phyloP scores from a whole-genome alignment of 2,113 vertebrate genomes.

The Gila orcuttii region DNA sequence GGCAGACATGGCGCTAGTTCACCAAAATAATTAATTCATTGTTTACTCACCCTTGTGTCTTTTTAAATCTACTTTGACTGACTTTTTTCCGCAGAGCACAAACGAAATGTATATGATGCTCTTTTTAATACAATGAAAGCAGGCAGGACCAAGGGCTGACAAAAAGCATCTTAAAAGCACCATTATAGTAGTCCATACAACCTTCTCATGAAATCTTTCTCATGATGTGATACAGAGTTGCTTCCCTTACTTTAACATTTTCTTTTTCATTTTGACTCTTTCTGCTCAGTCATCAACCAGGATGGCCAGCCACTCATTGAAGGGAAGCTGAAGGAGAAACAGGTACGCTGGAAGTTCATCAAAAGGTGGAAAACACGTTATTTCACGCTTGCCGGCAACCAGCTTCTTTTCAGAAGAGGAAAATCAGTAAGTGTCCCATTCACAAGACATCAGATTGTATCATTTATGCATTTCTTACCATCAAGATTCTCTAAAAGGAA shows the following conservation, averaged over 20 bases:
- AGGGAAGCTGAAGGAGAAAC: conserved; percentile 96
- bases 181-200: not conserved
- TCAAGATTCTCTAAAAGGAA: too few relatives aligned
- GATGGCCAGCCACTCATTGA: conserved; percentile 95
- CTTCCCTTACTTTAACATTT: too few relatives aligned
- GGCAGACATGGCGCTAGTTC: not conserved
- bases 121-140: too few relatives aligned
- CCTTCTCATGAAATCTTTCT: too few relatives aligned
- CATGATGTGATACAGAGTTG: too few relatives aligned
- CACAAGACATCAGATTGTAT: not conserved
- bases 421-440: conserved; percentile 85
- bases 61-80: too few relatives aligned
- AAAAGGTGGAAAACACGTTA: conserved; percentile 97
- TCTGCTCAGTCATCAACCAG: conserved; percentile 84
- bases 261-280: conserved; percentile 13
- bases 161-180: not conserved
- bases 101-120: too few relatives aligned
- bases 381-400: conserved; percentile 94
- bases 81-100: too few relatives aligned
- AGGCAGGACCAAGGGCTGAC: too few relatives aligned
- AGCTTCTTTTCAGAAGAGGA: conserved; percentile 91
- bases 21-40: too few relatives aligned
- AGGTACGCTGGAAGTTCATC: conserved; percentile 97
- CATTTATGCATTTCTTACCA: not conserved
- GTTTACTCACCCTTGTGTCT: too few relatives aligned